phyloP scores from a whole-genome alignment of 2,888 invertebrate genomes.

The Drosophila neoperkinsi region DNA sequence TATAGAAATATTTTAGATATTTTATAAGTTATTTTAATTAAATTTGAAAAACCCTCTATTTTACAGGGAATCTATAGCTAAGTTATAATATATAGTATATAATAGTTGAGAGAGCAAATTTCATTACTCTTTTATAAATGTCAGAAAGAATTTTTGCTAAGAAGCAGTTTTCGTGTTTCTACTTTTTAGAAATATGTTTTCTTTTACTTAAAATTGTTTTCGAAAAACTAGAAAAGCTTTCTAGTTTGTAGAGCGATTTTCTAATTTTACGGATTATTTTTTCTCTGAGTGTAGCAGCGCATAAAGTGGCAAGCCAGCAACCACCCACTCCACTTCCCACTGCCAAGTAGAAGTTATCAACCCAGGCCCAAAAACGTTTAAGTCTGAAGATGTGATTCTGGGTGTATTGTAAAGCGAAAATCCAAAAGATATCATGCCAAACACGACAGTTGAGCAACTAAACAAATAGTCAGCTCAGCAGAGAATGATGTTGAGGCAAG shows the following conservation, averaged over 20 bases:
- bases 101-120: too few relatives aligned
- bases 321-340: background rate
- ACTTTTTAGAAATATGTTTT: too few relatives aligned
- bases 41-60: too few relatives aligned
- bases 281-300: background rate
- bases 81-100: too few relatives aligned
- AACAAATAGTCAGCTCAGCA: background rate
- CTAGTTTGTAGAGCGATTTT: background rate
- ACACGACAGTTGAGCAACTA: background rate
- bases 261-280: background rate
- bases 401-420: background rate
- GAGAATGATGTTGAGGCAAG: background rate
- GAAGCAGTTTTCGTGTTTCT: too few relatives aligned
- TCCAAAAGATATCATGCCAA: background rate
- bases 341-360: background rate
- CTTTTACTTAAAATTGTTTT: too few relatives aligned
- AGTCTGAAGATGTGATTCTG: background rate
- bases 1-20: too few relatives aligned
- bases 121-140: too few relatives aligned
- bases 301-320: constrained; percentile 47
- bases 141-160: too few relatives aligned
- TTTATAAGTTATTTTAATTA: too few relatives aligned
- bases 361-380: background rate
- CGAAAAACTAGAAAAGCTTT: too few relatives aligned
- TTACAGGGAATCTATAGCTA: too few relatives aligned